These are phyloP conservation scores for Chrysomallon squamiferum DNA, from an alignment of 1,140 invertebrate genomes.

Conservation along the genomic window DNA sequence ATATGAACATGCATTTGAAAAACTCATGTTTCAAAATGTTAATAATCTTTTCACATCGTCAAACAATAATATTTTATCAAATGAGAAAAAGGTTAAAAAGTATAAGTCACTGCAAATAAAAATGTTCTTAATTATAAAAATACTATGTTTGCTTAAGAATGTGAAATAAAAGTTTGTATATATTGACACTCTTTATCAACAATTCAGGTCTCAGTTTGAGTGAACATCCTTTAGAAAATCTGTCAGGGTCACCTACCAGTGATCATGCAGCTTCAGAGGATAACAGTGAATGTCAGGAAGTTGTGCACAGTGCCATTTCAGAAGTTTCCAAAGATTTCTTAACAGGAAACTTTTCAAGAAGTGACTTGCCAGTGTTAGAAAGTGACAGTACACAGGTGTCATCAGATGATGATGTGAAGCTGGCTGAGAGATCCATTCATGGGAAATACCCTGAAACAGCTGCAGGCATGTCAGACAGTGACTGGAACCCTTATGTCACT, in stretches of 20 bases:
- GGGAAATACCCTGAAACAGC: constrained; percentile 30
- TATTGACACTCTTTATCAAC: too few relatives aligned
- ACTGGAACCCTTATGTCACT: constrained; percentile 36
- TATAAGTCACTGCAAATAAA: too few relatives aligned
- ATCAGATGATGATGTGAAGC: constrained; percentile 22
- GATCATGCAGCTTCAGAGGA: neutral
- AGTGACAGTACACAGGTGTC: constrained; percentile 28
- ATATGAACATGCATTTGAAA: too few relatives aligned
- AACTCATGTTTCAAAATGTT: too few relatives aligned
- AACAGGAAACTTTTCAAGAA: constrained; percentile 14
- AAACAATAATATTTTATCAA: too few relatives aligned
- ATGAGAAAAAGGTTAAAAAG: too few relatives aligned
- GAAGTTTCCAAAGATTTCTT: constrained; percentile 34
- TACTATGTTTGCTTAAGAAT: too few relatives aligned
- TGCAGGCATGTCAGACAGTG: constrained; percentile 28
- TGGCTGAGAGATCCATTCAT: constrained; percentile 4
- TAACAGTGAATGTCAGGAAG: constrained; percentile 15
- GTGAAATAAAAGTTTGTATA: too few relatives aligned
- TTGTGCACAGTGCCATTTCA: constrained; percentile 21
- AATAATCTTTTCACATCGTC: too few relatives aligned
- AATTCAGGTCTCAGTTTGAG: constrained; percentile 17
- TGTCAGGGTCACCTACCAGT: neutral
- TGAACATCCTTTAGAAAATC: constrained; percentile 15
- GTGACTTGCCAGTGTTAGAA: constrained; percentile 1
- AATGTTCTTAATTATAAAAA: too few relatives aligned